Base-by-base conservation (phyloP, 2,797 vertebrate species). In the Pterois miles region DNA sequence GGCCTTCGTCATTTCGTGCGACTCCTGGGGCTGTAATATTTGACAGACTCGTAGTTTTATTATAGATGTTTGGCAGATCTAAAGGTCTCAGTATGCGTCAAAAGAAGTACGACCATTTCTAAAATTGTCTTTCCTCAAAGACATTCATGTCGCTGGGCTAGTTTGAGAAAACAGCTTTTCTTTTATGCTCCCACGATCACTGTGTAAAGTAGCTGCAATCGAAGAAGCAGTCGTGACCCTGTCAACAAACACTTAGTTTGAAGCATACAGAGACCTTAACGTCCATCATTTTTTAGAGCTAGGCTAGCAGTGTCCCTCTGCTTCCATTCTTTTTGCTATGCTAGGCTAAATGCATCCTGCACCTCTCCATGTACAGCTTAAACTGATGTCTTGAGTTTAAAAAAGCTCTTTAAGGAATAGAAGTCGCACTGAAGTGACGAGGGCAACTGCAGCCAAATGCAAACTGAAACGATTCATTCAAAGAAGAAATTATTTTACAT, bases 391-490 rank as follows among this genome's bases (percentile, higher is more conserved):
- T 43, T 34, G 40, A 48, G 25, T 20, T 14, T 25, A 34, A 60
- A 56, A 64, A 16, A 7, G 3, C 6, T 48, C 36, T 43, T 56
- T 31, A 8, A 6, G 31, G n/a, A 16, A 20, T 0, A n/a, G 56
- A 25, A 27, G 65, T 71, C 13, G 27, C 8, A 1, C 16, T 5
- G 31, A 74, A 54, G 73, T 76, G 83, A 72, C 25, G 53, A 74
- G 53, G 22, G 87, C 82, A 70, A 27, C 72, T 34, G 81, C 85
- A 90, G 87, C 77, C 60, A 2, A 52, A 73, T 12, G 67, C 73
- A 86, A 82, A 81, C 79, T 76, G 76, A 74, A 77, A 80, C 10
- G 60, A 84, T 53, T 75, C 33, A 71, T 46, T 78, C 34, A 74
- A 31, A 66, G 29, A 80, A 82, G 71, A 85, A 78, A 76, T 40